Evolutionary conservation across 2,797 vertebrate species (phyloP), one percentile per base, ranked within the genome.

Genomic region (Lophotriccus pileatus): DNA sequence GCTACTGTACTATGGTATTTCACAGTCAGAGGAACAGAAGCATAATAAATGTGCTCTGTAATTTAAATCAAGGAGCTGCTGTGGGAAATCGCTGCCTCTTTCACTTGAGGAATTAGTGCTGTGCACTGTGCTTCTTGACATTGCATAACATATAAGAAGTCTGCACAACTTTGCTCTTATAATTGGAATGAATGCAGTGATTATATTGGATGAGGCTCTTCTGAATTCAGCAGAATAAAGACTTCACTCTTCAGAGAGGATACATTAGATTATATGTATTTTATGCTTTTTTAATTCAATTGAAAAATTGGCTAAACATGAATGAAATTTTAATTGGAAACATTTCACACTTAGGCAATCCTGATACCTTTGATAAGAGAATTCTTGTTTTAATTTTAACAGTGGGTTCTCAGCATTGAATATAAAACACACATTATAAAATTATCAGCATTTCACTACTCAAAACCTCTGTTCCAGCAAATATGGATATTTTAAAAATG

Each of bases 51-150:
- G 98, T 97, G 97, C 97, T 98, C 98, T 98, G 98, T 98, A 98
- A 98, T 98, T 98, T 98, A 98, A 98, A 99, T 98, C 98, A 98
- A 98, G 98, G 97, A 95, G 96, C 97, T 98, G 97, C 98, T 98
- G 98, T 98, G 98, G 98, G 98, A 98, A 98, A 98, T 98, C 96
- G 94, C 97, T 97, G 98, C 97, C 97, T 98, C 96, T 97, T 98
- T 98, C 97, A 98, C 98, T 98, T 98, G 98, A 98, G 97, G 97
- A 98, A 98, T 98, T 97, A 98, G 97, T 94, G 96, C 96, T 92
- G 97, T 95, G 97, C 87, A 92, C 97, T 94, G 97, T 86, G 97
- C 97, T 98, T 98, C 98, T 98, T 98, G 98, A 98, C 98, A 97
- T 96, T 85, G 92, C 95, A 89, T 95, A 96, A 95, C 97, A 93